Evolutionary conservation across 2,888 invertebrate genomes (phyloP), one percentile per base, ranked within the genome.

Genomic region (Hemithea aestivaria): DNA sequence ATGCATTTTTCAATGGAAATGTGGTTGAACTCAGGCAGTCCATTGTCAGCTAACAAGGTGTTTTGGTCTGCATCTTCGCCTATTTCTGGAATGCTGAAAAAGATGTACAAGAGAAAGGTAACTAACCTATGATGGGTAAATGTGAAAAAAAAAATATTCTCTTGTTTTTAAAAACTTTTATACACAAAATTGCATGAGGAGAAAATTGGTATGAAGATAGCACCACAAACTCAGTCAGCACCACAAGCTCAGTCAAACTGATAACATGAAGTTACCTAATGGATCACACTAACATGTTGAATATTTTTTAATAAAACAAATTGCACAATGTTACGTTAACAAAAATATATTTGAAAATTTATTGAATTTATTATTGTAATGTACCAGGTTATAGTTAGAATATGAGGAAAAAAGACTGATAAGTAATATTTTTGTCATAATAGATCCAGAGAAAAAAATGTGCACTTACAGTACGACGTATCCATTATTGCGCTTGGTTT

Each of bases 1-100:
- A 95, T 89, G 69, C 96, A 96, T 75, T 94, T 94, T 73, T 96
- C 94, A 28, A 95, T 92, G 1, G 93, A 92, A 10, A 97, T 87
- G 45, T 91, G 90, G 58, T 90, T 92, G 69, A 96, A 97, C 62
- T 94, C 92, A 3, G 96, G 96, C 26, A 94, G 80, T 0, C 92
- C 93, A 57, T 91, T 90, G 38, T 92, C 90, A 45, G 92, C 90
- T 6, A 96, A 73, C 10, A 96, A 75, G 2, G 92, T 90, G 73
- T 94, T 94, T 56, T 92, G 92, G 33, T 93, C 93, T 6, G 91
- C 89, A 78, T 97, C 96, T 68, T 94, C 94, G 1, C 94, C 94
- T 43, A 94, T 94, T 89, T 94, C 94, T 40, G 94, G 94, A 48
- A 94, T 91, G 48, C 94, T 94, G 73, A 40, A 80, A 76, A 53